phyloP scores from a whole-genome alignment of 2,888 invertebrate species.

The Dryobota labecula region DNA sequence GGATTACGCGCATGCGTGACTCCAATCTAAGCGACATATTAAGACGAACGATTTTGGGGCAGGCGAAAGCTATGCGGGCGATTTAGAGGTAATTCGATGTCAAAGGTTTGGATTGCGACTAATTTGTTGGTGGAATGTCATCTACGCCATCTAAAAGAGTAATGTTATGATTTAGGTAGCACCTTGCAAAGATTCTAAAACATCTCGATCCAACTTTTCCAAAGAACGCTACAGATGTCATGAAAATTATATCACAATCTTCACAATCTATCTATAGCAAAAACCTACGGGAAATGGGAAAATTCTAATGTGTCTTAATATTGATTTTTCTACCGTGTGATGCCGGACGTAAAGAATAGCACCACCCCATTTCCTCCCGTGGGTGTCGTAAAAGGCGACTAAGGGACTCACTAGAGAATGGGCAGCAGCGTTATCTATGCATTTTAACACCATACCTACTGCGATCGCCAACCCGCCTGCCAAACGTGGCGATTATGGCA shows the following conservation, averaged over 20 bases:
- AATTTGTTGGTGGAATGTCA: conserved; percentile 12
- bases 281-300: not conserved
- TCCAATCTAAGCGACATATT: conserved; percentile 63
- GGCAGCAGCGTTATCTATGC: too few relatives aligned
- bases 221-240: not conserved
- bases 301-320: not conserved
- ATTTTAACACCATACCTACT: too few relatives aligned
- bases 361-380: too few relatives aligned
- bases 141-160: conserved; percentile 12
- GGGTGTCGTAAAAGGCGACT: too few relatives aligned
- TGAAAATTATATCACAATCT: not conserved
- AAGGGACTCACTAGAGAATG: too few relatives aligned
- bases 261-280: not conserved
- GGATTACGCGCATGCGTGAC: conserved; percentile 75
- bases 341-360: too few relatives aligned
- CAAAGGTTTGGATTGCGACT: conserved; percentile 7
- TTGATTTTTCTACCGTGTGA: too few relatives aligned
- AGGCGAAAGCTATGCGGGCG: conserved; percentile 52
- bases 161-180: not conserved
- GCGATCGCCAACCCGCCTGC: too few relatives aligned
- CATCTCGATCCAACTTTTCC: too few relatives aligned
- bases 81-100: conserved; percentile 25
- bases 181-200: not conserved
- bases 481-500: too few relatives aligned
- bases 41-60: conserved; percentile 52